These are phyloP conservation scores for Cettia cetti DNA, from an alignment of 2,113 vertebrate species.

Conservation along the genomic window DNA sequence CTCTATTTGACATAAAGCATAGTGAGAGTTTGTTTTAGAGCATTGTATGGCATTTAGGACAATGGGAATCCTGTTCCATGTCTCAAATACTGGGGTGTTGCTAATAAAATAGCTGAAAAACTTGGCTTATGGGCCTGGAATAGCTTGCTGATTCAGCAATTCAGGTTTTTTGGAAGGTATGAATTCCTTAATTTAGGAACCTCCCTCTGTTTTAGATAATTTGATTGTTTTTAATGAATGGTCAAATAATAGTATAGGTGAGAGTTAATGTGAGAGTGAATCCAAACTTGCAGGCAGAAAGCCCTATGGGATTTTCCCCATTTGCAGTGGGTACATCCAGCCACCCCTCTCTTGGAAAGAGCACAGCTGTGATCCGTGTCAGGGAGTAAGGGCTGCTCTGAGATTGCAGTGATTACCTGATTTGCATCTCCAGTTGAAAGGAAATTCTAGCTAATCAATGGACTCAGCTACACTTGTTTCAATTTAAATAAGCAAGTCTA, in stretches of 20 bases:
- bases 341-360: background rate
- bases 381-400: background rate
- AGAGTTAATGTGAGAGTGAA: slow-evolving; percentile 20
- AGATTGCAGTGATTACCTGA: background rate
- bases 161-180: background rate
- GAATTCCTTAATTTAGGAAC: background rate
- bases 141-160: background rate
- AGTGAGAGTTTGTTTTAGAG: background rate
- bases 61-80: background rate
- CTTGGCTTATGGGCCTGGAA: background rate
- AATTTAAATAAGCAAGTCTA: slow-evolving; percentile 64
- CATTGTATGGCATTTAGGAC: background rate
- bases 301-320: background rate
- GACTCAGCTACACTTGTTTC: slow-evolving; percentile 49
- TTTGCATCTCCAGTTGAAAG: slow-evolving; percentile 68
- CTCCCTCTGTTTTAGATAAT: background rate
- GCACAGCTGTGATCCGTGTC: background rate
- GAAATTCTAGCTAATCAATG: slow-evolving; percentile 63
- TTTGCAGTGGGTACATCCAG: background rate
- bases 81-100: background rate
- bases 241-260: background rate
- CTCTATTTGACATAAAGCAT: background rate
- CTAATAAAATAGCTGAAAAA: background rate
- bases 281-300: slow-evolving; percentile 22
- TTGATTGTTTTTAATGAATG: slow-evolving; percentile 49